A percentile compares a stretch with the other conserved stretches of the same genome.
Conservation (phyloP, 2,113 vertebrate genomes). For the Sander vitreus region DNA sequence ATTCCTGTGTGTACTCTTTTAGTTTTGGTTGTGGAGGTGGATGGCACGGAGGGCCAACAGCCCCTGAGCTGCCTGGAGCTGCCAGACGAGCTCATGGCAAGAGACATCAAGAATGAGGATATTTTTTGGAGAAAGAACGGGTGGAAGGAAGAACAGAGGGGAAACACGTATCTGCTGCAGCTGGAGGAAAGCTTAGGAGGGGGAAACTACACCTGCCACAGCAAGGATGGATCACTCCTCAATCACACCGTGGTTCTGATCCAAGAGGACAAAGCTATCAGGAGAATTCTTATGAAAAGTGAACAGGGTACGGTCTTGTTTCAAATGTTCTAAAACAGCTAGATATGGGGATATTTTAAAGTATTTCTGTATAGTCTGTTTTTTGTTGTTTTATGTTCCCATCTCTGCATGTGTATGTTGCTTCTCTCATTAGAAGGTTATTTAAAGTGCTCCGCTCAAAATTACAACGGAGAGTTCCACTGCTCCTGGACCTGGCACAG, state of each 20-base stretch:
- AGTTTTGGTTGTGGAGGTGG: slow-evolving; percentile 75
- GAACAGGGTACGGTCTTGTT: slow-evolving; percentile 30
- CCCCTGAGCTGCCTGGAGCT: slow-evolving; percentile 62
- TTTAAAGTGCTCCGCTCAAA: slow-evolving; percentile 66
- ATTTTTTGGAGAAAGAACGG: slow-evolving; percentile 73
- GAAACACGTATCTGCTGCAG: slow-evolving; percentile 54
- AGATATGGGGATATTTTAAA: not conserved
- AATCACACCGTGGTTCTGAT: slow-evolving; percentile 76
- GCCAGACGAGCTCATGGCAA: not conserved
- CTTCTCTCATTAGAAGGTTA: slow-evolving; percentile 40
- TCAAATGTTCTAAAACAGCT: not conserved
- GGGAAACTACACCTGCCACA: slow-evolving; percentile 78
- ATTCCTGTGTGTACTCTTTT: not conserved
- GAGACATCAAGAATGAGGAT: slow-evolving; percentile 7
- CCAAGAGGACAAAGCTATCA: slow-evolving; percentile 1
- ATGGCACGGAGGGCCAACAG: slow-evolving; percentile 39
- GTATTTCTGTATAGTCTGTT: not conserved
- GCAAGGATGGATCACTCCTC: slow-evolving; percentile 59
- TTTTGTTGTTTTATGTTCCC: slow-evolving; percentile 1
- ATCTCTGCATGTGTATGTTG: not conserved
- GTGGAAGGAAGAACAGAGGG: slow-evolving; percentile 33
- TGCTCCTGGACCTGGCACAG: slow-evolving; percentile 76
- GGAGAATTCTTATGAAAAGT: slow-evolving; percentile 58
- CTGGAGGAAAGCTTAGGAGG: slow-evolving; percentile 70
- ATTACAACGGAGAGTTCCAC: slow-evolving; percentile 68